A percentile compares a stretch with the other conserved stretches of the same genome.
Conservation (phyloP, 1,140 invertebrate genomes). For the Archegozetes longisetosus region DNA sequence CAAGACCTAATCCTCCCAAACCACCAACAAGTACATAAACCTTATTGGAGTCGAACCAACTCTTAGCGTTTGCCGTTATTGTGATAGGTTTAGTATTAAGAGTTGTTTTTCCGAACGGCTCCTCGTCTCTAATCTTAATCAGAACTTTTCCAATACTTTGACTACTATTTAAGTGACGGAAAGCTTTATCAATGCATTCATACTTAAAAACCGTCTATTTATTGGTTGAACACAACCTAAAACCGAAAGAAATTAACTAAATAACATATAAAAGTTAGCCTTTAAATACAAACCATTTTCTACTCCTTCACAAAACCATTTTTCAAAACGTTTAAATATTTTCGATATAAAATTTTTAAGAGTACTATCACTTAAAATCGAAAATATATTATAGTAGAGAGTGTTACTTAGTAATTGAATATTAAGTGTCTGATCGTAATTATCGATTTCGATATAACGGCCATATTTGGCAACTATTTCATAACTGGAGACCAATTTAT, state of each 20-base stretch:
- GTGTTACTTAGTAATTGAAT: too few species aligned
- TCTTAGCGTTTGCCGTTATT: slow-evolving; percentile 28
- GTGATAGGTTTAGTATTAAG: slow-evolving; percentile 21
- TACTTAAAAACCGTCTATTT: too few species aligned
- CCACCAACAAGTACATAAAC: slow-evolving; percentile 38
- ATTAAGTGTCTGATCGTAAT: slow-evolving; percentile 46
- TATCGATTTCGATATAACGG: slow-evolving; percentile 56
- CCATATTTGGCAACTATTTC: slow-evolving; percentile 34
- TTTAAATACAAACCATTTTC: too few species aligned
- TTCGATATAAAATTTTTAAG: too few species aligned
- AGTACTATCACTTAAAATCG: too few species aligned
- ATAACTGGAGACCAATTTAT: slow-evolving; percentile 41
- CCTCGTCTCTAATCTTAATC: slow-evolving; percentile 31
- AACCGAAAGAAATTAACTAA: too few species aligned
- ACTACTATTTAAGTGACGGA: slow-evolving; percentile 35
- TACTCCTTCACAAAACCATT: too few species aligned
- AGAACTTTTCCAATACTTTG: slow-evolving; percentile 41
- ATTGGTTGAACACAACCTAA: slow-evolving; percentile 29
- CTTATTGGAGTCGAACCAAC: slow-evolving; percentile 33
- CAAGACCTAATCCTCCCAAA: slow-evolving; percentile 39
- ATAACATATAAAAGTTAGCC: too few species aligned
- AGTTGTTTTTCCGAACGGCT: slow-evolving; percentile 33
- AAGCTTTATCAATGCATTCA: slow-evolving; percentile 38
- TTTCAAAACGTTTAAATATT: too few species aligned
- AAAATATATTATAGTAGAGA: too few species aligned